phyloP scores from a whole-genome alignment of 2,797 vertebrate genomes.

The Sebastes matsubarae region DNA sequence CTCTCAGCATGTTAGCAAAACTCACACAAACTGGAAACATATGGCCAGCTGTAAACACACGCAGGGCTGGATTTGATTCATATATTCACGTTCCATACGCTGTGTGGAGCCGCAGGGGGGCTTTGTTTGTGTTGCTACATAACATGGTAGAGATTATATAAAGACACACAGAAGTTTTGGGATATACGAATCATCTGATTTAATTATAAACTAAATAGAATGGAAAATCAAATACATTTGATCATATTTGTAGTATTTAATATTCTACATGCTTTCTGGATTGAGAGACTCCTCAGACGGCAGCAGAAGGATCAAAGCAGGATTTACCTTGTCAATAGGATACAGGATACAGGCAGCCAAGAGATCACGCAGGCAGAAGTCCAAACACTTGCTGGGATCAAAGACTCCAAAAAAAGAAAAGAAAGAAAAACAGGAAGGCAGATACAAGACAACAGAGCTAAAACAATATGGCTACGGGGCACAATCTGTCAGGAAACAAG shows the following conservation, averaged over 20 bases:
- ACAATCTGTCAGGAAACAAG: constrained; percentile 1
- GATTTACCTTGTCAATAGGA: constrained; percentile 22
- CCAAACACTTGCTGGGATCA: background rate
- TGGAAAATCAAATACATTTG: background rate
- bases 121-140: constrained; percentile 81
- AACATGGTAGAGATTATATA: constrained; percentile 81
- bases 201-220: background rate
- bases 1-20: constrained; percentile 37
- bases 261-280: background rate
- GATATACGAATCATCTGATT: background rate
- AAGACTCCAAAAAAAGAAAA: background rate
- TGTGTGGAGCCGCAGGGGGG: constrained; percentile 82
- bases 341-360: background rate
- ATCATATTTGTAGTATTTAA: background rate
- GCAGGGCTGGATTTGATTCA: background rate
- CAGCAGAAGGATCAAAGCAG: constrained; percentile 20
- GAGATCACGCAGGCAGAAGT: background rate
- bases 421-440: background rate
- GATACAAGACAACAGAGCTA: background rate
- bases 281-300: constrained; percentile 1
- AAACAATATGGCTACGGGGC: background rate
- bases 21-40: constrained; percentile 63
- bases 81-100: constrained; percentile 51
- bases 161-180: background rate
- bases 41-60: constrained; percentile 53